Conservation (phyloP, 1,140 invertebrate species). For the Hetaerina americana region DNA sequence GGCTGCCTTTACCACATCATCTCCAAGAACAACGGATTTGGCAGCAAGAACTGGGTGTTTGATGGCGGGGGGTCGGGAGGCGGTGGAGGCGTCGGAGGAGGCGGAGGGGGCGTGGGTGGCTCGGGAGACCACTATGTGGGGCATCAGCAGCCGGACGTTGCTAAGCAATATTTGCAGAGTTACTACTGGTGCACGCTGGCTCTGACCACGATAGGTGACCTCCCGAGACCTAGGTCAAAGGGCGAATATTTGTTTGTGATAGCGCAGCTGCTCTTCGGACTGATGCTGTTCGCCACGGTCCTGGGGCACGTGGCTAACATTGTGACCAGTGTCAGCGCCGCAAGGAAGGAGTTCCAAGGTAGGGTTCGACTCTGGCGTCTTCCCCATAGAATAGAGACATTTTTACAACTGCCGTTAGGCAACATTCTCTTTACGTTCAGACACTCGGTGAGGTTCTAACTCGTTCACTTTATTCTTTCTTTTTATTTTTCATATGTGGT, state of each 20-base stretch:
- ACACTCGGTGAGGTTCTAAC: too few relatives aligned
- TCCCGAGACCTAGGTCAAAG: conserved; percentile 66
- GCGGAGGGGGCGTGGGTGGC: conserved; percentile 22
- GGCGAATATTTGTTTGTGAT: conserved; percentile 85
- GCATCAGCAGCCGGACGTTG: conserved; percentile 64
- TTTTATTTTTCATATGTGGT: too few relatives aligned
- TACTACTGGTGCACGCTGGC: conserved; percentile 97
- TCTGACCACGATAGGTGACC: conserved; percentile 78
- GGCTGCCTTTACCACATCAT: conserved; percentile 95
- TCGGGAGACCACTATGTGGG: conserved; percentile 35
- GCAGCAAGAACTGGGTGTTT: conserved; percentile 82
- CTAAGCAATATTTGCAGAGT: conserved; percentile 91
- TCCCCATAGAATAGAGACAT: too few relatives aligned
- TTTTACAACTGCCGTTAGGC: too few relatives aligned
- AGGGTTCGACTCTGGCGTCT: conserved; percentile 30
- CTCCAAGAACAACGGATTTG: conserved; percentile 86
- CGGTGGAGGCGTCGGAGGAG: conserved; percentile 6
- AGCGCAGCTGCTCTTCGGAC: conserved; percentile 74
- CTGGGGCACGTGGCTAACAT: conserved; percentile 91
- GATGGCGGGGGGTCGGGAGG: conserved; percentile 6
- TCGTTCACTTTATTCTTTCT: too few relatives aligned
- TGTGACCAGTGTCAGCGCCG: conserved; percentile 86
- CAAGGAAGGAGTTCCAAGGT: conserved; percentile 93
- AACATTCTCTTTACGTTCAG: too few relatives aligned
- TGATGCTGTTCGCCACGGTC: conserved; percentile 83